Percentiles rank a stretch among this genome's conserved stretches.
Evolutionary conservation across 2,113 vertebrate species (phyloP).

Genomic region (Datnioides undecimradiatus): DNA sequence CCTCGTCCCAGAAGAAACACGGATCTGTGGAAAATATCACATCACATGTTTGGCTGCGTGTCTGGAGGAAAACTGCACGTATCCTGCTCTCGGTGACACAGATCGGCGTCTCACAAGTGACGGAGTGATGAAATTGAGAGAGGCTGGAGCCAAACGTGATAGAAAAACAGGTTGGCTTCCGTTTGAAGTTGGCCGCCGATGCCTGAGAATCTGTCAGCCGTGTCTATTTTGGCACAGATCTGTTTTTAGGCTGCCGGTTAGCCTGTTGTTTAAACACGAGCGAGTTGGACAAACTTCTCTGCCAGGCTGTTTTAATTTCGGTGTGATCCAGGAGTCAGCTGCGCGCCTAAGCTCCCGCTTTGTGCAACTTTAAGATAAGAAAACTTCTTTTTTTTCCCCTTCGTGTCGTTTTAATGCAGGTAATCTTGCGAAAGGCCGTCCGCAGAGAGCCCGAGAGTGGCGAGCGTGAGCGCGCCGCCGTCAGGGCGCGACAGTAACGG

Average conservation of each 20-base stretch:
- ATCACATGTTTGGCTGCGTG: neutral
- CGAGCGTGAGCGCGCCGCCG: neutral
- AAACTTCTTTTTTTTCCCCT: neutral
- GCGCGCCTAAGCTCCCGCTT: conserved; percentile 25
- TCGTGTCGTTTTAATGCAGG: conserved; percentile 15
- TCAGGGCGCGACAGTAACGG: neutral
- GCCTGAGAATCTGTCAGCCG: conserved; percentile 20
- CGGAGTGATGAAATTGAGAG: conserved; percentile 27
- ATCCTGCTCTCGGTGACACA: conserved; percentile 8
- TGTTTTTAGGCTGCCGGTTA: conserved; percentile 1
- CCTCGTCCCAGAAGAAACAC: neutral
- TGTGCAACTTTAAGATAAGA: conserved; percentile 45
- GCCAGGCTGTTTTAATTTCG: conserved; percentile 40
- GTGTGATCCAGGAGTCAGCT: conserved; percentile 16
- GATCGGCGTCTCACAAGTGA: conserved; percentile 28
- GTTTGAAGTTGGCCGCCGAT: conserved; percentile 20
- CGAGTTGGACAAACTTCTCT: conserved; percentile 23
- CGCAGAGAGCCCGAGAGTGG: neutral
- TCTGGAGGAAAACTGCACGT: neutral
- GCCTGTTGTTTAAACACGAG: conserved; percentile 12
- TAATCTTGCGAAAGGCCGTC: conserved; percentile 16
- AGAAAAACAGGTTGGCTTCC: conserved; percentile 33
- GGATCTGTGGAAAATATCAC: neutral
- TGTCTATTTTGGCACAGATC: conserved; percentile 26
- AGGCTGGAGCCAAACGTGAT: neutral